Base-by-base conservation (phyloP, 2,888 invertebrate species). In the Drosophila ezoana region DNA sequence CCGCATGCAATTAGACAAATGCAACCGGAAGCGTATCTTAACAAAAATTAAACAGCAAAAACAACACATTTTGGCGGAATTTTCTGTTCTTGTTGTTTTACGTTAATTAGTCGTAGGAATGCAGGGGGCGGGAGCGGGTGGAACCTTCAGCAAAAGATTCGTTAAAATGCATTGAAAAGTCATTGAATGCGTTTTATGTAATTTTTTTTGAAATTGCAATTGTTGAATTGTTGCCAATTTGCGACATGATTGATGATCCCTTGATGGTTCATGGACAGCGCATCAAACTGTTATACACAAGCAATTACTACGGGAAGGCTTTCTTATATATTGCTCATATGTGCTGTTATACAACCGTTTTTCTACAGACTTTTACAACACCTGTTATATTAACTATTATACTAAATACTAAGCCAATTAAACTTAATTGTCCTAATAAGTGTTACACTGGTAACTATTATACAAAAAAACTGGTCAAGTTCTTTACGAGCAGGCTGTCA, bases 1-100 rank as follows among this genome's bases (percentile, higher is more conserved):
- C 81, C 81, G 81, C 51, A 53, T 71, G 86, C 80, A 81, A 81
- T 82, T 85, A 82, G 66, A 62, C 51, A 81, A 85, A 76, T 71
- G 74, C 71, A 82, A 60, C 69, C 80, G 80, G 80, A 76, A 76
- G 49, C 38, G 13, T 16, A 18, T 35, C 40, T 52, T 43, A 63
- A 14, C 32, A 32, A 41, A 70, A 58, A 51, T 53, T 38, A 9
- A 56, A 58, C 16, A 37, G 9, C 43, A 69, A 51, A 18, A 54
- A 44, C 38, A 35, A 52, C 51, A 54, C 32, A 38, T 53, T 68
- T 62, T 58, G 48, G 11, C 57, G 44, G 51, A 41, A 59, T 60
- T 58, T 53, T 38, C 40, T 6, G 51, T 62, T 56, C 44, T 45
- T 54, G 56, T 37, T 64, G 37, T 62, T 62, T 43, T 38, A 35